These are phyloP conservation scores for Alloscopus bannaensis DNA, from an alignment of 2,888 invertebrate species.

Conservation along the genomic window DNA sequence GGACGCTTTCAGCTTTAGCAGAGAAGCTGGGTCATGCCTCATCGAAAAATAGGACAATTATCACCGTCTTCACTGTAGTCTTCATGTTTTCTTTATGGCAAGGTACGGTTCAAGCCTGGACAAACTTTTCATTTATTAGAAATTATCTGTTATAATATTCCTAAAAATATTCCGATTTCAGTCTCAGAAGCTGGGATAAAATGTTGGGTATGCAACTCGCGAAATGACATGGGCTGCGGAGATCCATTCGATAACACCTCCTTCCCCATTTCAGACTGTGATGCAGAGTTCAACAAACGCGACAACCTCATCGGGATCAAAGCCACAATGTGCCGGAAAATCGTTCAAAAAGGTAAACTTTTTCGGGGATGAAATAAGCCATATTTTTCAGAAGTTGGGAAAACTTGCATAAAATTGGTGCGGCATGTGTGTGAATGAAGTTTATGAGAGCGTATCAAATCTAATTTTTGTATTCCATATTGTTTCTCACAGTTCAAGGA, in stretches of 20 bases:
- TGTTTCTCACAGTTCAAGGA: conserved; percentile 76
- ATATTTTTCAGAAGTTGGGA: too few relatives aligned
- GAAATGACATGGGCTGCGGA: conserved; percentile 91
- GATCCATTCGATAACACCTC: conserved; percentile 95
- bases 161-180: conserved; percentile 24
- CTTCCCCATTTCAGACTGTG: conserved; percentile 89
- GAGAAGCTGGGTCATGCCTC: not conserved
- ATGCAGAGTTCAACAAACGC: conserved; percentile 75
- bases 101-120: conserved; percentile 22
- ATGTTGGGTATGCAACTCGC: conserved; percentile 94
- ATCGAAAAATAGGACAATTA: not conserved
- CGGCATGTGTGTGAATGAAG: too few relatives aligned
- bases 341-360: conserved; percentile 40
- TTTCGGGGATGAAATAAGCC: not conserved
- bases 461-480: too few relatives aligned
- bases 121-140: conserved; percentile 1
- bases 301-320: conserved; percentile 80
- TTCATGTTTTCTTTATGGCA: conserved; percentile 31
- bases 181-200: conserved; percentile 79
- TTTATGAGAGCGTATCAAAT: too few relatives aligned
- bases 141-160: not conserved
- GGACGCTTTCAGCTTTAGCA: too few relatives aligned
- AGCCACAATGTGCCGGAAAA: conserved; percentile 93
- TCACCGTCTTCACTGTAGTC: conserved; percentile 13
- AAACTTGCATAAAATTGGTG: too few relatives aligned